Base-by-base conservation (phyloP, 2,888 invertebrate genomes). In the Ariolimax columbianus region DNA sequence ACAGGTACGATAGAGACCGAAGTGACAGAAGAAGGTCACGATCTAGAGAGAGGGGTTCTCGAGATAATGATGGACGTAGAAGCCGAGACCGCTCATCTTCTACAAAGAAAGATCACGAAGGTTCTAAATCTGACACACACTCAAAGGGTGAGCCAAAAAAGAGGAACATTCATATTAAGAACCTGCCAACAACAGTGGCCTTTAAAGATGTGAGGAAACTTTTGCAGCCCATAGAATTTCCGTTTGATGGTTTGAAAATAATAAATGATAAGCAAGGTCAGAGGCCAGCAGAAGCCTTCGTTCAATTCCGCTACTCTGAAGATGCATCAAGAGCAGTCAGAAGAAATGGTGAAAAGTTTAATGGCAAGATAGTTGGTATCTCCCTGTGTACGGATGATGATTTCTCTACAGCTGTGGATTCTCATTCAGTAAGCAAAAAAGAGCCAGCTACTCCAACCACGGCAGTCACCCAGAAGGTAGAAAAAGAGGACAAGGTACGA, bases 181-280 rank as follows among this genome's bases (percentile, higher is more conserved):
- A 87, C 72, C 38, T 98, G 92, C 96, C 97, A 7, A 95, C 96
- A 33, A 95, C 94, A 88, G 96, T 97, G 0, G 96, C 96, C 73
- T 97, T 97, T 93, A 96, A 96, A 66, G 98, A 98, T 91, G 95
- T 98, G 0, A 95, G 97, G 23, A 96, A 96, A 82, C 97, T 98
- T 91, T 98, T 98, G 93, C 95, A 96, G 9, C 97, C 97, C 72
- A 94, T 96, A 72, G 95, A 95, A 88, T 97, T 98, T 86, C 96
- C 97, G 73, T 96, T 96, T 90, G 97, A 96, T 90, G 97, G 97
- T 26, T 96, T 98, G 79, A 98, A 98, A 94, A 95, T 98, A 94
- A 96, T 97, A 23, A 97, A 97, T 91, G 97, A 97, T 92, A 95
- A 96, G 66, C 95, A 96, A 89, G 98, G 98, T 0, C 95, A 96